These are phyloP conservation scores for Lacanobia wlatinum DNA, from an alignment of 2,888 invertebrate genomes.

Conservation along the genomic window DNA sequence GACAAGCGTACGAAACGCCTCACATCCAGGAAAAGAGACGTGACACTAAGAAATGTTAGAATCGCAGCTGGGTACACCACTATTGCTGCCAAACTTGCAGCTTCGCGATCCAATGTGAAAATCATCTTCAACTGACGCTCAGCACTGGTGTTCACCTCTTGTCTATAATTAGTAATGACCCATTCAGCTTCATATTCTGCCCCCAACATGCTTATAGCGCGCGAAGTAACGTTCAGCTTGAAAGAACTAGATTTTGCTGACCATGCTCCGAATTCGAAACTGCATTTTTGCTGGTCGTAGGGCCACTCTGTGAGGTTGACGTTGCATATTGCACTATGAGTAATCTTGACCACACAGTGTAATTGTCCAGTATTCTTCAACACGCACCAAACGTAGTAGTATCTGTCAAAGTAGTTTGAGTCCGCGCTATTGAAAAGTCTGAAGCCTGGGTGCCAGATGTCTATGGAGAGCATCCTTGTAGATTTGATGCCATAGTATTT, in stretches of 20 bases:
- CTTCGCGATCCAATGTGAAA: slow-evolving; percentile 74
- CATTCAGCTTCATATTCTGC: no score
- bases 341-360: slow-evolving; percentile 35
- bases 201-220: no score
- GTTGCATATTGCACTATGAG: slow-evolving; percentile 56
- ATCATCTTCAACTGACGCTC: no score
- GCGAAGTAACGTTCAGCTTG: no score
- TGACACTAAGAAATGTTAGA: no score
- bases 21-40: no score
- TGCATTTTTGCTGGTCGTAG: slow-evolving; percentile 71
- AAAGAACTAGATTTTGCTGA: no score
- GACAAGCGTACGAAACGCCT: no score
- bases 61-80: no score
- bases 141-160: no score
- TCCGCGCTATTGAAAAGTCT: slow-evolving; percentile 63
- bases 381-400: slow-evolving; percentile 51
- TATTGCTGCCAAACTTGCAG: no score
- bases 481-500: slow-evolving; percentile 66
- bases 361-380: slow-evolving; percentile 63
- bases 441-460: slow-evolving; percentile 69
- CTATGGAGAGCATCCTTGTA: slow-evolving; percentile 11
- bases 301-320: slow-evolving; percentile 74
- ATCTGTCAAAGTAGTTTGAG: slow-evolving; percentile 29
- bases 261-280: slow-evolving; percentile 58
- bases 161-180: no score